These are phyloP conservation scores for Stratiolaelaps scimitus DNA, from an alignment of 1,140 invertebrate genomes.

Conservation along the genomic window DNA sequence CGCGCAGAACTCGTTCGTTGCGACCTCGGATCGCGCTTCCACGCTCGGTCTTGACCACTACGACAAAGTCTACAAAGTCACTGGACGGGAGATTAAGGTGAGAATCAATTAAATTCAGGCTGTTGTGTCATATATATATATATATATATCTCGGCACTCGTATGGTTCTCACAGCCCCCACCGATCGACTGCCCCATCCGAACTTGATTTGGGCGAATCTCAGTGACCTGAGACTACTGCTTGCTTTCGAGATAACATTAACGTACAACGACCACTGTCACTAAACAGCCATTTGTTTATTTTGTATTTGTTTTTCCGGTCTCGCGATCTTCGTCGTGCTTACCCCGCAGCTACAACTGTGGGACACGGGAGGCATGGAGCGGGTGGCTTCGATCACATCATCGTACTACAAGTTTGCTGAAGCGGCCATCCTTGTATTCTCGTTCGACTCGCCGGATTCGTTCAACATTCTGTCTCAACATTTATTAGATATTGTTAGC, in stretches of 20 bases:
- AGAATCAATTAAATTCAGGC: no score
- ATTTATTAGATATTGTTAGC: slow-evolving; percentile 74
- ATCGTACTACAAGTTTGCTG: slow-evolving; percentile 83
- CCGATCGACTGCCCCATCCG: neutral
- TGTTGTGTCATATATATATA: no score
- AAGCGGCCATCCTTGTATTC: slow-evolving; percentile 77
- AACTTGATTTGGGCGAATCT: neutral
- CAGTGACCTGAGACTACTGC: no score
- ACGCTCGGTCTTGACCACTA: slow-evolving; percentile 82
- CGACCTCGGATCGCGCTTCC: slow-evolving; percentile 60
- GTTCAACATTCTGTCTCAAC: slow-evolving; percentile 77
- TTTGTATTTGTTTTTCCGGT: slow-evolving; percentile 5
- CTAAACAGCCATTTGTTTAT: no score
- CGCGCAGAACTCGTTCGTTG: slow-evolving; percentile 70
- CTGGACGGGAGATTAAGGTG: slow-evolving; percentile 39
- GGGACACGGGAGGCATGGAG: slow-evolving; percentile 89
- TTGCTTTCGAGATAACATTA: no score
- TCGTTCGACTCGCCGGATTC: slow-evolving; percentile 75
- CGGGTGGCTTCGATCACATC: slow-evolving; percentile 81
- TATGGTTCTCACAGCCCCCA: neutral
- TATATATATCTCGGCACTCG: no score
- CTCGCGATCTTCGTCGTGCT: neutral
- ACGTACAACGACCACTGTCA: no score
- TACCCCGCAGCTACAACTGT: slow-evolving; percentile 61
- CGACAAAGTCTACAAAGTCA: slow-evolving; percentile 42